These are phyloP conservation scores for Corythornis vintsioides DNA, from an alignment of 2,113 vertebrate species.

Conservation along the genomic window DNA sequence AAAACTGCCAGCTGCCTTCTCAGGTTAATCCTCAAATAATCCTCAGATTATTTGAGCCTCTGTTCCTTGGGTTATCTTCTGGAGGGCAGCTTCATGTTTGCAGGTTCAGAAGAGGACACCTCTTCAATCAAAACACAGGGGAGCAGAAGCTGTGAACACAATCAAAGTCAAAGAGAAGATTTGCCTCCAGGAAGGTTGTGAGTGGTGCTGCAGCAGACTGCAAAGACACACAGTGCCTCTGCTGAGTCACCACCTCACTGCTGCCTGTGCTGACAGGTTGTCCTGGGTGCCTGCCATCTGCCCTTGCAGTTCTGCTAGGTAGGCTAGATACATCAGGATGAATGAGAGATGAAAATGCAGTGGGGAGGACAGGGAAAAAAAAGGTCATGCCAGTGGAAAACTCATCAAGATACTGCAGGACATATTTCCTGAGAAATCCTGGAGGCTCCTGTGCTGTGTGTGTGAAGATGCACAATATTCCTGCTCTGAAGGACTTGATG, in stretches of 20 bases:
- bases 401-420: background rate
- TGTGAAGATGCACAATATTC: background rate
- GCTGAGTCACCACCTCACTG: conserved; percentile 59
- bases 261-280: conserved; percentile 13
- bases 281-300: background rate
- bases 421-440: background rate
- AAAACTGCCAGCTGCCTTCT: background rate
- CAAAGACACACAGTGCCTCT: conserved; percentile 12
- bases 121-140: background rate
- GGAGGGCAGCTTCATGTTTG: background rate
- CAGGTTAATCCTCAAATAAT: background rate
- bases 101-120: background rate
- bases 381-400: background rate
- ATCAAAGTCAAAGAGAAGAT: background rate
- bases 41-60: background rate
- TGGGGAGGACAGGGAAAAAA: no score
- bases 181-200: background rate
- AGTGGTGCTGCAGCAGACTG: background rate
- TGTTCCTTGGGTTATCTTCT: background rate
- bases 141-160: background rate
- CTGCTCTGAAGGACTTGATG: background rate
- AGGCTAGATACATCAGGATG: background rate
- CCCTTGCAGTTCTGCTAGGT: background rate
- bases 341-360: background rate
- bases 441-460: background rate